Base-by-base conservation (phyloP, 2,888 invertebrate species). In the Meliscaeva auricollis region DNA sequence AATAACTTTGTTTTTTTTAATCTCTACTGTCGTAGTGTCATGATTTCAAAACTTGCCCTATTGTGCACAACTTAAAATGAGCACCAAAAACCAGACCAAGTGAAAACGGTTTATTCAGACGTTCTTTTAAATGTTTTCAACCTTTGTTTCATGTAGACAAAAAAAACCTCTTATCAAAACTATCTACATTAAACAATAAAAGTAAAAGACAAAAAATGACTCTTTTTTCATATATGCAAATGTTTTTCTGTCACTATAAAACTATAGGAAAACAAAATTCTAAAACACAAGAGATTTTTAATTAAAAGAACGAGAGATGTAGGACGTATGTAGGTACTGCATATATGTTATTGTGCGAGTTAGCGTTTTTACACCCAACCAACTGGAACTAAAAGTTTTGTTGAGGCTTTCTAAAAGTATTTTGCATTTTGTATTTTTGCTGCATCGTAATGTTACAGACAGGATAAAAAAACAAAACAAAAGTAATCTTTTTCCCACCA, bases 241-340 rank as follows among this genome's bases (percentile, higher is more conserved):
- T 41, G n/a, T 41, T n/a, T 60, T 15, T 26, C 38, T 20, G 22
- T 3, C 38, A 26, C 26, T 26, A 13, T 9, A 38, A 9, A 9
- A 38, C 9, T 2, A 38, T 13, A 38, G 13, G 0, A 38, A 38
- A 38, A 30, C 26, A 17, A 17, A 46, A 44, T 17, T 46, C 15
- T 32, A 30, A 41, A 17, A 32, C 64, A 46, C 64, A 32, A 41
- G 44, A 15, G 62, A 26, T 46, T 64, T 60, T 64, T 64, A 64
- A 64, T 64, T 64, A 46, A 46, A 46, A 46, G 46, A 30, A 46
- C 17, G 11, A 7, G 9, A 0, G 35, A 35, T 35, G 6, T 38
- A 11, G 9, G 9, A n/a, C n/a, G n/a, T n/a, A n/a, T n/a, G 4
- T 0, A 11, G 7, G 11, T 38, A 3, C 1, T 30, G 26, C 11